Conservation (phyloP, 2,113 vertebrate genomes). For the Tragelaphus scriptus region DNA sequence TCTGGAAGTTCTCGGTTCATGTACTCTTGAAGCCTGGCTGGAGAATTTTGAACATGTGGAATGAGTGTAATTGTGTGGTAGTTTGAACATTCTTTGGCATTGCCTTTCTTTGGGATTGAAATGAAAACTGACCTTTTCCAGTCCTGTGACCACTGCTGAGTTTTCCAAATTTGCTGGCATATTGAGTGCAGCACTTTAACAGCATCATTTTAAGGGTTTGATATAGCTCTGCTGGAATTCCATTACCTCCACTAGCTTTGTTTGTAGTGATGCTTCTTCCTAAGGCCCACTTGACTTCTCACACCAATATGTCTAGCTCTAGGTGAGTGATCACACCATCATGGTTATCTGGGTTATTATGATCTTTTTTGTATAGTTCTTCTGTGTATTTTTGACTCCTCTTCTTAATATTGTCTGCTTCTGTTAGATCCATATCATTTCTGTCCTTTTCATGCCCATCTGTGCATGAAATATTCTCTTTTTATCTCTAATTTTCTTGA, state of each 20-base stretch:
- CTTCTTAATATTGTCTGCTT: background rate
- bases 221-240: background rate
- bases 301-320: background rate
- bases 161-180: background rate
- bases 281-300: background rate
- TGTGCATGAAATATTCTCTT: background rate
- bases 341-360: background rate
- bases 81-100: background rate
- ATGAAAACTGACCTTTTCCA: background rate
- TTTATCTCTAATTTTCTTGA: background rate
- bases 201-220: background rate
- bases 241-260: background rate
- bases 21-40: background rate
- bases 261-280: background rate
- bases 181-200: background rate
- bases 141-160: background rate
- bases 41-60: background rate
- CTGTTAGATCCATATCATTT: background rate
- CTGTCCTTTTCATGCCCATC: background rate
- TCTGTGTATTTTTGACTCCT: background rate
- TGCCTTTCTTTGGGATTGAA: background rate
- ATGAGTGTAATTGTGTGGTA: background rate
- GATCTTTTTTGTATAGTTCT: background rate
- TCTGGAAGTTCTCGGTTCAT: background rate
- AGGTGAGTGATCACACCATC: background rate